phyloP scores from a whole-genome alignment of 2,113 vertebrate genomes.

The Phycodurus eques region DNA sequence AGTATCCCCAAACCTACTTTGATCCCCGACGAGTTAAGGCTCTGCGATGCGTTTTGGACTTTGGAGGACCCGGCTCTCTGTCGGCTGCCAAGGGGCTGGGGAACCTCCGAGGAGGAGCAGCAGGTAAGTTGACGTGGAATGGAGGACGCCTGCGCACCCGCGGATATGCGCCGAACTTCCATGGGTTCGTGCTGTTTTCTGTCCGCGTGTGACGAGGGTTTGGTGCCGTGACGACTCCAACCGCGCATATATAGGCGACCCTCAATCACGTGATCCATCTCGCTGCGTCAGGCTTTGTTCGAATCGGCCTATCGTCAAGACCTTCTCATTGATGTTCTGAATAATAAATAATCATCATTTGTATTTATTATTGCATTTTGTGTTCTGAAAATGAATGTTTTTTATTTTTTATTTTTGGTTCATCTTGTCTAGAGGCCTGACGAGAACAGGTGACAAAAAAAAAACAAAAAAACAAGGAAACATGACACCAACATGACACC shows the following conservation, averaged over 20 bases:
- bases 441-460: too few relatives aligned
- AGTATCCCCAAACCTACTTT: slow-evolving; percentile 70
- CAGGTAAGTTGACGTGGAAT: slow-evolving; percentile 23
- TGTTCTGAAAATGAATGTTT: too few relatives aligned
- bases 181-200: slow-evolving; percentile 8
- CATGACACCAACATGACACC: too few relatives aligned
- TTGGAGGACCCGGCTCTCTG: slow-evolving; percentile 46
- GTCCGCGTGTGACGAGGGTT: background rate
- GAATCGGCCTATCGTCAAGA: background rate
- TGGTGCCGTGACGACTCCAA: slow-evolving; percentile 2
- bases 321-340: background rate
- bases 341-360: background rate
- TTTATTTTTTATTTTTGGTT: too few relatives aligned
- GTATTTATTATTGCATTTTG: too few relatives aligned
- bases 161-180: slow-evolving; percentile 30
- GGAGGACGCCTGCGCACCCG: slow-evolving; percentile 15
- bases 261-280: slow-evolving; percentile 1
- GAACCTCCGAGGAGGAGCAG: slow-evolving; percentile 11
- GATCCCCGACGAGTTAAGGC: slow-evolving; percentile 55
- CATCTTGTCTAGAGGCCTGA: too few relatives aligned
- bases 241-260: slow-evolving; percentile 40
- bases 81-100: slow-evolving; percentile 22
- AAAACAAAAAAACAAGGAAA: too few relatives aligned
- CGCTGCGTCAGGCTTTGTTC: background rate
- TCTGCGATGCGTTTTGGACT: slow-evolving; percentile 58